Percentiles rank a stretch among this genome's conserved stretches.
Evolutionary conservation across 2,888 invertebrate genomes (phyloP).

Genomic region (Glaucopsyche alexis): DNA sequence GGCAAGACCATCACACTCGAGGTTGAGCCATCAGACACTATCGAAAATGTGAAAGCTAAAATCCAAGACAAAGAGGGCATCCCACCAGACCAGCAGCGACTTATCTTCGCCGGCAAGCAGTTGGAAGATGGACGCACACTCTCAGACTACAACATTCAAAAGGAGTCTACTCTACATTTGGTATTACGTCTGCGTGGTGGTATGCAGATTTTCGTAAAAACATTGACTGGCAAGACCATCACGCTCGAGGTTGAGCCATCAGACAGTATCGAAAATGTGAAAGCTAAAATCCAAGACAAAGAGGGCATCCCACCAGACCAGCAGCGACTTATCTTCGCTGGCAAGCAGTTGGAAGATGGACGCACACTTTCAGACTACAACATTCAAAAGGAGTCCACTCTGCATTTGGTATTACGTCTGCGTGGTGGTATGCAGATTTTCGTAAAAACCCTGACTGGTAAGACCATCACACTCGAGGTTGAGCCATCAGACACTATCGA

Average conservation of each 20-base stretch:
- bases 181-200: constrained; percentile 68
- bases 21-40: constrained; percentile 70
- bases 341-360: constrained; percentile 82
- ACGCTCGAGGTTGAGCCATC: constrained; percentile 67
- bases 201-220: constrained; percentile 45
- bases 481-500: constrained; percentile 76
- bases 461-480: constrained; percentile 78
- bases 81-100: constrained; percentile 80
- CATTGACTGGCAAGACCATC: constrained; percentile 77
- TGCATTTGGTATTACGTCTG: constrained; percentile 76
- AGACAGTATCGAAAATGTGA: constrained; percentile 82
- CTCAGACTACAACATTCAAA: constrained; percentile 83
- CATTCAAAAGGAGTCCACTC: constrained; percentile 81
- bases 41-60: constrained; percentile 81
- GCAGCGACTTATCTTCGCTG: constrained; percentile 69
- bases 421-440: constrained; percentile 44
- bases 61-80: constrained; percentile 81
- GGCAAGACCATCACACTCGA: constrained; percentile 80
- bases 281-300: constrained; percentile 79
- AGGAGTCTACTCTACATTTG: constrained; percentile 79
- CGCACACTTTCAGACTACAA: constrained; percentile 81
- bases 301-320: constrained; percentile 82
- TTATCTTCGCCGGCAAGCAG: constrained; percentile 74
- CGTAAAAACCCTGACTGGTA: constrained; percentile 66
- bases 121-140: constrained; percentile 80